A percentile compares a stretch with the other conserved stretches of the same genome.
Evolutionary conservation across 2,888 invertebrate species (phyloP).

Genomic region (Carcina quercana): DNA sequence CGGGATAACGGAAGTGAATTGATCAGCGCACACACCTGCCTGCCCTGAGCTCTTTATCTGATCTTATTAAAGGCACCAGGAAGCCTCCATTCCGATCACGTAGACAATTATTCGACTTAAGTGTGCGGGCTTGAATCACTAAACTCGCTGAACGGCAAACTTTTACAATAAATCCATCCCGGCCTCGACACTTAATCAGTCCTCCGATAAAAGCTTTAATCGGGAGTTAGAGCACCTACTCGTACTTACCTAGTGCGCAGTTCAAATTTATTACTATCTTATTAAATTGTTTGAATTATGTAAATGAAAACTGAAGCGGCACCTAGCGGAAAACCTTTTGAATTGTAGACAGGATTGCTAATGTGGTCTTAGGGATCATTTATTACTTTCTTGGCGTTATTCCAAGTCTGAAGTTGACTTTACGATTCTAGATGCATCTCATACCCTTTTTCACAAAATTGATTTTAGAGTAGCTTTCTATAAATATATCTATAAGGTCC

Average conservation of each 20-base stretch:
- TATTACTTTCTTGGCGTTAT: conserved; percentile 9
- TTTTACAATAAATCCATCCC: conserved; percentile 74
- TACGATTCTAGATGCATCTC: too few relatives aligned
- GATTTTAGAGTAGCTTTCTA: too few relatives aligned
- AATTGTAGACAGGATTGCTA: too few relatives aligned
- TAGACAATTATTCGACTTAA: conserved; percentile 73
- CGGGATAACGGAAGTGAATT: too few relatives aligned
- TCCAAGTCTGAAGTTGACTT: conserved; percentile 6
- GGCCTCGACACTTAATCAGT: conserved; percentile 72
- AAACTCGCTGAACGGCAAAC: conserved; percentile 69
- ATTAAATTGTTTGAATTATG: conserved; percentile 46
- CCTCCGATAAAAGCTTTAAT: conserved; percentile 71
- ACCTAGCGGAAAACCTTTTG: too few relatives aligned
- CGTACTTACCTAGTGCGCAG: conserved; percentile 30
- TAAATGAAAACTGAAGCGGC: conserved; percentile 35
- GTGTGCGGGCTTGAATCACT: conserved; percentile 72
- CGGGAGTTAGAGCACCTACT: conserved; percentile 55
- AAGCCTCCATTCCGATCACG: conserved; percentile 66
- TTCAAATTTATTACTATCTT: conserved; percentile 44
- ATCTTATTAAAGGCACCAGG: conserved; percentile 63
- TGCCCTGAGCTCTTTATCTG: conserved; percentile 53
- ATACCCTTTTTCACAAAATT: too few relatives aligned
- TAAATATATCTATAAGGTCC: too few relatives aligned
- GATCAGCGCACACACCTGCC: conserved; percentile 32
- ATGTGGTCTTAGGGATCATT: too few relatives aligned